A percentile compares a stretch with the other conserved stretches of the same genome.
phyloP scores from a whole-genome alignment of 2,113 vertebrate species.

The Murina feae region DNA sequence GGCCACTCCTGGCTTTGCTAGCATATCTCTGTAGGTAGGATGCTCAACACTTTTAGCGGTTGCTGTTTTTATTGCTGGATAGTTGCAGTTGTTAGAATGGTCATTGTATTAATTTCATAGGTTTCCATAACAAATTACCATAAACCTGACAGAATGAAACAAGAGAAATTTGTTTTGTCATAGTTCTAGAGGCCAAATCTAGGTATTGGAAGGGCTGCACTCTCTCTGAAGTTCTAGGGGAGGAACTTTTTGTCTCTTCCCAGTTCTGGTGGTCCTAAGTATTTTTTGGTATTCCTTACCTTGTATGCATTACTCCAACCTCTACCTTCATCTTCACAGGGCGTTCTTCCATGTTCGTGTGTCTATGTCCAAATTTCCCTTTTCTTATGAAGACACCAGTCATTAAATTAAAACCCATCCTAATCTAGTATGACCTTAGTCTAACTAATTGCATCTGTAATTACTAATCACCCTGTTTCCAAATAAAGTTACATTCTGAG shows the following conservation, averaged over 20 bases:
- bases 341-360: not conserved
- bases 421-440: not conserved
- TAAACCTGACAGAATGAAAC: not conserved
- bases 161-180: not conserved
- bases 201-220: not conserved
- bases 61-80: rapidly evolving
- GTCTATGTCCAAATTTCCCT: not conserved
- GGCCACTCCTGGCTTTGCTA: not conserved
- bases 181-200: not conserved
- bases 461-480: not conserved
- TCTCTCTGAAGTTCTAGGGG: not conserved
- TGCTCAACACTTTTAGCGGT: not conserved
- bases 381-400: not conserved
- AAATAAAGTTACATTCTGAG: not conserved
- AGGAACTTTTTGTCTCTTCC: not conserved
- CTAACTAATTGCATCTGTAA: not conserved
- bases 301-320: not conserved
- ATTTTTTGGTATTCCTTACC: not conserved
- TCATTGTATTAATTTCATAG: not conserved
- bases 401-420: not conserved
- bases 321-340: not conserved
- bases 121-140: not conserved
- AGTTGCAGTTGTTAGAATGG: not conserved
- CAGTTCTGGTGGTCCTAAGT: not conserved
- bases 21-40: not conserved